Conservation (phyloP, 2,888 invertebrate genomes). For the Corythucha ciliata region DNA sequence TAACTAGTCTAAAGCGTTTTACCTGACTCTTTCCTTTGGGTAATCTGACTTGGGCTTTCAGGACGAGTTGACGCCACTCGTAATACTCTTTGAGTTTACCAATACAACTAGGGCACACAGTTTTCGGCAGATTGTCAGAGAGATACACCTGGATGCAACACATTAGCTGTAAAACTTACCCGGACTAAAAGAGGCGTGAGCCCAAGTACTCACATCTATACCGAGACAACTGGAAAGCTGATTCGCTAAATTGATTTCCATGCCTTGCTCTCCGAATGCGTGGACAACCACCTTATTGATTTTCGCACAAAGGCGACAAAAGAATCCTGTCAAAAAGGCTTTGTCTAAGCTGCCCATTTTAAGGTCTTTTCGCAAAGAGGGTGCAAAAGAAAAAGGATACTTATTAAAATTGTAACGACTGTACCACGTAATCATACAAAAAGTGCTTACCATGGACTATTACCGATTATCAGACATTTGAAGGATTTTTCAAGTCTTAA, state of each 20-base stretch:
- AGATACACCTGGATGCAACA: conserved; percentile 41
- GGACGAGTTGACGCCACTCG: conserved; percentile 30
- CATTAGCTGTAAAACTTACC: background rate
- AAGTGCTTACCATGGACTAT: too few relatives aligned
- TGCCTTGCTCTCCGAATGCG: conserved; percentile 71
- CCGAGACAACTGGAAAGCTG: conserved; percentile 74
- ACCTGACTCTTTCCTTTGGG: too few relatives aligned
- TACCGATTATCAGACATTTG: too few relatives aligned
- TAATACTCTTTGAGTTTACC: conserved; percentile 43
- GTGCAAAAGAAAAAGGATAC: too few relatives aligned
- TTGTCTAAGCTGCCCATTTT: conserved; percentile 72
- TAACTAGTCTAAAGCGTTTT: too few relatives aligned
- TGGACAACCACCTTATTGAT: conserved; percentile 76
- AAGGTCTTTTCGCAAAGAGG: too few relatives aligned
- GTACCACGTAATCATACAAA: too few relatives aligned
- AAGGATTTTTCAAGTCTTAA: too few relatives aligned
- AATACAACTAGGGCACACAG: conserved; percentile 50
- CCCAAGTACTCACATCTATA: conserved; percentile 54
- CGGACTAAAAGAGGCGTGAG: background rate
- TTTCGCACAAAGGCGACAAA: conserved; percentile 76
- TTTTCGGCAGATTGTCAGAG: conserved; percentile 45
- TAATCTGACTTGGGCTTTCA: conserved; percentile 22
- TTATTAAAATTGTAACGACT: too few relatives aligned
- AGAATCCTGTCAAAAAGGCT: conserved; percentile 71
- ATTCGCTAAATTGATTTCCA: conserved; percentile 61